Evolutionary conservation across 2,113 vertebrate species (phyloP).

Genomic region (Callospermophilus lateralis): DNA sequence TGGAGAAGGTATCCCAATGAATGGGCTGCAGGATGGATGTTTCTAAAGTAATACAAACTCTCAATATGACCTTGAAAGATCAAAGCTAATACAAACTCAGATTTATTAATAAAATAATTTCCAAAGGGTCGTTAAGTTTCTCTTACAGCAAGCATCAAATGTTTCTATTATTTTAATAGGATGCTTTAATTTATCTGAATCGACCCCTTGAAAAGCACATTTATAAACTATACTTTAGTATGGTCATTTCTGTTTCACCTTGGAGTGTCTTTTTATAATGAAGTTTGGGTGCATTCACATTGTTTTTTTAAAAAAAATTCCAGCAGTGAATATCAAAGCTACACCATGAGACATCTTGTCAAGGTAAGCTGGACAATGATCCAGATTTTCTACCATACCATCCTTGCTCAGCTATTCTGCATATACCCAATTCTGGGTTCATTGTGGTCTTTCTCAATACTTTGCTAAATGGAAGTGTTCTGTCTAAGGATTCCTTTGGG

Average conservation of each 20-base stretch:
- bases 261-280: neutral
- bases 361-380: constrained; percentile 6
- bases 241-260: neutral
- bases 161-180: neutral
- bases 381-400: neutral
- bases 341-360: neutral
- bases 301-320: constrained; percentile 43
- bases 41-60: neutral
- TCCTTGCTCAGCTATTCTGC: neutral
- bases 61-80: neutral
- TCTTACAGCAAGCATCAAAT: neutral
- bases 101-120: neutral
- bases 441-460: neutral
- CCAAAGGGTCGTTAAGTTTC: neutral
- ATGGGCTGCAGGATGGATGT: no score
- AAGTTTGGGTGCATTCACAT: neutral
- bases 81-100: neutral
- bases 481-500: constrained; percentile 36
- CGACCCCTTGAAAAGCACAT: neutral
- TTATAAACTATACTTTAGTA: neutral
- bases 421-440: constrained; percentile 46
- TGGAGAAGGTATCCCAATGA: neutral
- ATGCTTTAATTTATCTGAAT: neutral
- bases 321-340: neutral
- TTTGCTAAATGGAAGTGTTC: neutral